A percentile compares a stretch with the other conserved stretches of the same genome.
Evolutionary conservation across 2,113 vertebrate genomes (phyloP).

Genomic region (Neolamprologus falcicula): DNA sequence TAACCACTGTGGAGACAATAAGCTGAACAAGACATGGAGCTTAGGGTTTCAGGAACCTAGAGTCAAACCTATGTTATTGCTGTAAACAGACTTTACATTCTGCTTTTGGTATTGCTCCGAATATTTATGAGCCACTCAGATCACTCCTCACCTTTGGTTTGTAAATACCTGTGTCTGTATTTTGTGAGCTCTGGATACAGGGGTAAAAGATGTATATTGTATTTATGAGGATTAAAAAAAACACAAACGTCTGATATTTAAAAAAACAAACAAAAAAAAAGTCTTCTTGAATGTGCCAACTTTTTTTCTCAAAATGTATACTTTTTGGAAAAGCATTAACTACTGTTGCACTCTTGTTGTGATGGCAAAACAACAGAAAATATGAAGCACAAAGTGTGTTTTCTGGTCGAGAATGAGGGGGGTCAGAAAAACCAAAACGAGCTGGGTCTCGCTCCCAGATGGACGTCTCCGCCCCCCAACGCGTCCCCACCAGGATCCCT

Average conservation of each 20-base stretch:
- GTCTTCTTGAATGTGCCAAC: constrained; percentile 82
- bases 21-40: background rate
- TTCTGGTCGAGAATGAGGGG: constrained; percentile 29
- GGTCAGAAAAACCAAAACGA: constrained; percentile 43
- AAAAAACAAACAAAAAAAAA: constrained; percentile 1
- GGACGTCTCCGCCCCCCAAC: background rate
- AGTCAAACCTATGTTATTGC: constrained; percentile 21
- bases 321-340: constrained; percentile 61
- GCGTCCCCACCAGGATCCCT: constrained; percentile 22
- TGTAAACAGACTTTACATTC: constrained; percentile 45
- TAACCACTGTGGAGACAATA: constrained; percentile 7
- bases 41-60: background rate
- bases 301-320: constrained; percentile 70
- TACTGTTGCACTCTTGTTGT: constrained; percentile 75
- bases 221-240: constrained; percentile 72
- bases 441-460: background rate
- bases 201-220: constrained; percentile 74
- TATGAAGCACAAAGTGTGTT: constrained; percentile 75
- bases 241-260: constrained; percentile 54
- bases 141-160: constrained; percentile 42
- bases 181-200: constrained; percentile 66
- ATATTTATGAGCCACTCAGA: constrained; percentile 70
- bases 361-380: constrained; percentile 67
- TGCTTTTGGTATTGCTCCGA: constrained; percentile 49
- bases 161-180: constrained; percentile 74